These are phyloP conservation scores for Sciaenops ocellatus DNA, from an alignment of 2,797 vertebrate species.

Conservation along the genomic window DNA sequence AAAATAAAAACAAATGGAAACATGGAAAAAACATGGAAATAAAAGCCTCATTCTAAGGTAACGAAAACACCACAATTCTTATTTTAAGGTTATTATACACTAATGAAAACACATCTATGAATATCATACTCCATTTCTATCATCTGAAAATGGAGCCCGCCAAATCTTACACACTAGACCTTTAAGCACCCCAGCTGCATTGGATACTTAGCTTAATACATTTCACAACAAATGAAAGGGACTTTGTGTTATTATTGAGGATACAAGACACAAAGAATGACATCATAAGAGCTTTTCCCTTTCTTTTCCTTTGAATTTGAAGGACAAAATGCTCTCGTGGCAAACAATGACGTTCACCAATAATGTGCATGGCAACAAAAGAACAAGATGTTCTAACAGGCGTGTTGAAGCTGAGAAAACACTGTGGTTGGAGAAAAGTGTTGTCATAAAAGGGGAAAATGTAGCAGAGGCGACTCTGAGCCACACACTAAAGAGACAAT, in stretches of 20 bases:
- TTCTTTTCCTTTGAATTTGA: slow-evolving; percentile 48
- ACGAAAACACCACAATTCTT: too few relatives aligned
- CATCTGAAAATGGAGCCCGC: too few relatives aligned
- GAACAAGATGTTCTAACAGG: slow-evolving; percentile 61
- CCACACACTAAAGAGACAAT: slow-evolving; percentile 61
- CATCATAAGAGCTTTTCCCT: slow-evolving; percentile 30
- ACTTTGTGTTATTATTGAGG: slow-evolving; percentile 34
- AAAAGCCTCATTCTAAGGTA: too few relatives aligned
- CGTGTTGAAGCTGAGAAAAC: slow-evolving; percentile 51
- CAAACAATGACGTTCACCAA: slow-evolving; percentile 63
- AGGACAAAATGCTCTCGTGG: slow-evolving; percentile 56
- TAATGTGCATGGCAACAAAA: slow-evolving; percentile 58
- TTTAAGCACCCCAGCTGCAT: slow-evolving; percentile 1
- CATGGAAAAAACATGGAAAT: too few relatives aligned
- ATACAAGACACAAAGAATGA: slow-evolving; percentile 38
- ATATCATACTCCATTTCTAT: too few relatives aligned
- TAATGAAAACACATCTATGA: too few relatives aligned
- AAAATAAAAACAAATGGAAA: too few relatives aligned
- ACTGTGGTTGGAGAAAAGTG: slow-evolving; percentile 40
- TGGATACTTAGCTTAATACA: slow-evolving; percentile 23
- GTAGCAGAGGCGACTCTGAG: slow-evolving; percentile 52
- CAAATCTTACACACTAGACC: too few relatives aligned
- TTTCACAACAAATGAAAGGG: slow-evolving; percentile 37
- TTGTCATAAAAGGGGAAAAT: slow-evolving; percentile 50
- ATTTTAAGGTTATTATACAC: too few relatives aligned